A percentile compares a stretch with the other conserved stretches of the same genome.
Conservation (phyloP, 2,888 invertebrate genomes). For the Limnephilus marmoratus region DNA sequence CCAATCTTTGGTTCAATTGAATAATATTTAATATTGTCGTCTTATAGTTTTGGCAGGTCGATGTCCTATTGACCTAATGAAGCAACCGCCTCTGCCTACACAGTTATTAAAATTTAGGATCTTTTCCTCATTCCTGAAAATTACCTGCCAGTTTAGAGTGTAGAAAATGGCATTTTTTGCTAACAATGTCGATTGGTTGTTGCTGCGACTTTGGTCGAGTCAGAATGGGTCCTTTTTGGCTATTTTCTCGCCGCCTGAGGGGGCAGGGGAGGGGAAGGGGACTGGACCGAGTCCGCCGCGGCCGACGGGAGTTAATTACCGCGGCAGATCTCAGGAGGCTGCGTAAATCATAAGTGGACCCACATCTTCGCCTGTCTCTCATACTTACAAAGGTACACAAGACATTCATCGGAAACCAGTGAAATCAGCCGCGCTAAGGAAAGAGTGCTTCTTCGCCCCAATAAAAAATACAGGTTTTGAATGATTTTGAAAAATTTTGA, state of each 20-base stretch:
- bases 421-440: neutral
- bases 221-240: constrained; percentile 1
- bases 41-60: no score
- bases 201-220: constrained; percentile 57
- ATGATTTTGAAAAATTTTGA: neutral
- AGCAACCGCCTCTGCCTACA: no score
- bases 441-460: neutral
- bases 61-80: no score
- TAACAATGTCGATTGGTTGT: neutral
- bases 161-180: neutral
- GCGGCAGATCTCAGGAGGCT: constrained; percentile 47
- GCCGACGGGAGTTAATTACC: constrained; percentile 57
- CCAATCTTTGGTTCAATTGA: no score
- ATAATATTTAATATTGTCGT: no score
- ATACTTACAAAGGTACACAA: neutral
- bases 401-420: neutral
- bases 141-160: neutral
- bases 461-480: neutral
- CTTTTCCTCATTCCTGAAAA: neutral
- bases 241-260: constrained; percentile 32
- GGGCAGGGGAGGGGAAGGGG: neutral
- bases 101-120: neutral
- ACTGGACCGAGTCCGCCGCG: neutral
- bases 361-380: constrained; percentile 47
- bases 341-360: constrained; percentile 63